These are phyloP conservation scores for Toxotes jaculatrix DNA, from an alignment of 2,113 vertebrate genomes.

Conservation along the genomic window DNA sequence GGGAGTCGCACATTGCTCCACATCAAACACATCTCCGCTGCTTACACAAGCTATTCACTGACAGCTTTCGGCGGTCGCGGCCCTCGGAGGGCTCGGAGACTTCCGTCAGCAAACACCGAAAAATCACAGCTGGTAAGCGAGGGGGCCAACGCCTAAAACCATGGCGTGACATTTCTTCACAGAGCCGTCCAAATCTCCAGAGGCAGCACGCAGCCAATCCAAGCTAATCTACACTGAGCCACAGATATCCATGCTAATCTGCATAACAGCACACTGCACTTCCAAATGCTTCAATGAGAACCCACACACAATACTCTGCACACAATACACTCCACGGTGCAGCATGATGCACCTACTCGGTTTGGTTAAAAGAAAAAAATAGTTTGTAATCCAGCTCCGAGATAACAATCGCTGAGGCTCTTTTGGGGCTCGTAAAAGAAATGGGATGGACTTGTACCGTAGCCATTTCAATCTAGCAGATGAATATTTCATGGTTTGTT, in stretches of 20 bases:
- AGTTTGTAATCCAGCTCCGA: slow-evolving; percentile 17
- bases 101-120: slow-evolving; percentile 60
- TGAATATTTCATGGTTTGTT: slow-evolving; percentile 75
- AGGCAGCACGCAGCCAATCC: slow-evolving; percentile 63
- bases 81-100: slow-evolving; percentile 50
- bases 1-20: slow-evolving; percentile 56
- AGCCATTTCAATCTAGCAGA: slow-evolving; percentile 44
- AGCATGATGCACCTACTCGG: slow-evolving; percentile 22
- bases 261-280: slow-evolving; percentile 49
- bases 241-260: slow-evolving; percentile 68
- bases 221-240: slow-evolving; percentile 72
- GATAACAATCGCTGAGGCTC: slow-evolving; percentile 40
- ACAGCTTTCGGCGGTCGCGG: slow-evolving; percentile 55
- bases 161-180: slow-evolving; percentile 67
- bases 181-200: slow-evolving; percentile 64
- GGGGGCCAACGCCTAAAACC: slow-evolving; percentile 58
- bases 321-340: slow-evolving; percentile 2
- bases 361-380: slow-evolving; percentile 12
- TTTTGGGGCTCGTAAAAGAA: slow-evolving; percentile 51
- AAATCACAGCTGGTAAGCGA: slow-evolving; percentile 67
- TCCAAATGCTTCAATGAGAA: slow-evolving; percentile 55
- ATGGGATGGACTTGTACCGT: slow-evolving; percentile 34
- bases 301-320: slow-evolving; percentile 31
- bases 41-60: slow-evolving; percentile 74
- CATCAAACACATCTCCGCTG: slow-evolving; percentile 74